Percentiles rank a stretch among this genome's conserved stretches.
Evolutionary conservation across 1,140 invertebrate genomes (phyloP).

Genomic region (Drosophila sp.): DNA sequence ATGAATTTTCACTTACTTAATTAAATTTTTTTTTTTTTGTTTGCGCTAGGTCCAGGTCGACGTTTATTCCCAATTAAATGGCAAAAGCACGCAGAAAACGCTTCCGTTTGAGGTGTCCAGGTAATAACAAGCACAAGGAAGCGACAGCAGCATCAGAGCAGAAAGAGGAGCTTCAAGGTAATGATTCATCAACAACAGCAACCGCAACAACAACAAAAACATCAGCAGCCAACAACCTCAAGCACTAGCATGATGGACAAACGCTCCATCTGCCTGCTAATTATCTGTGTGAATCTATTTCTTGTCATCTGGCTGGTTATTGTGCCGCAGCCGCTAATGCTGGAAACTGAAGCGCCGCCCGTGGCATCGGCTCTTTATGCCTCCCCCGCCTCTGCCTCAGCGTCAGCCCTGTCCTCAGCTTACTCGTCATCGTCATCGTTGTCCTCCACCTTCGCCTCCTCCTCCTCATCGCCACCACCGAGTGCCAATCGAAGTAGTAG

Average conservation of each 20-base stretch:
- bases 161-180: conserved; percentile 2
- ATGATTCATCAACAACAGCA: conserved; percentile 11
- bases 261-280: conserved; percentile 69
- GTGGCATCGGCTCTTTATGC: conserved; percentile 13
- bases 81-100: conserved; percentile 72
- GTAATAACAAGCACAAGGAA: conserved; percentile 29
- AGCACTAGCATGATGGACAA: conserved; percentile 69
- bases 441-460: neutral
- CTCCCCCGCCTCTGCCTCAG: conserved; percentile 15
- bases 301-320: conserved; percentile 76
- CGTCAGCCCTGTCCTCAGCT: neutral
- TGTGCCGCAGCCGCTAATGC: conserved; percentile 58
- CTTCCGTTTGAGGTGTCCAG: conserved; percentile 60
- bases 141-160: conserved; percentile 8
- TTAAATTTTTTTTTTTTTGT: too few species aligned
- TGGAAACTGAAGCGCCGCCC: conserved; percentile 29
- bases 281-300: conserved; percentile 74
- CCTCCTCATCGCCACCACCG: conserved; percentile 26
- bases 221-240: conserved; percentile 2
- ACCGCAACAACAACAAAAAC: neutral
- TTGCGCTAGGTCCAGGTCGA: conserved; percentile 34
- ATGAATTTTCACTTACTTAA: too few species aligned
- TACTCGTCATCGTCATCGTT: neutral
- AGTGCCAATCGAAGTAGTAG: conserved; percentile 46
- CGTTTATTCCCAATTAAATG: conserved; percentile 56